phyloP scores from a whole-genome alignment of 30 jellyfish, hydroid and myxozoan genomes.

The Aurelia aurita complex sp. Pacific region DNA sequence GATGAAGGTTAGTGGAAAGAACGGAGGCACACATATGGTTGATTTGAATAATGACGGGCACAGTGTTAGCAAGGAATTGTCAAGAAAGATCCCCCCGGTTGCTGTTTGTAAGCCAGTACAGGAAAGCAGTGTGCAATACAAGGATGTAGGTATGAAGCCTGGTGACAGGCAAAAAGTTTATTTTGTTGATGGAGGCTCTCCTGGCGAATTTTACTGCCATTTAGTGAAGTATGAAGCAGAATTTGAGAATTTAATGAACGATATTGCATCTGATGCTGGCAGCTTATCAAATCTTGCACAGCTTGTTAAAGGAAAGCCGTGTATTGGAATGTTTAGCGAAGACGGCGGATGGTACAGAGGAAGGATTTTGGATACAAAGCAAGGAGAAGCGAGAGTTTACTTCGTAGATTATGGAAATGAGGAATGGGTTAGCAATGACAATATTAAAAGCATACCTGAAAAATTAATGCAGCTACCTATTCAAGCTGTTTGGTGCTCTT shows the following conservation, averaged over 20 bases:
- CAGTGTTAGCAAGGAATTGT: conserved; percentile 11
- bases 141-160: conserved; percentile 1
- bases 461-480: conserved; percentile 56
- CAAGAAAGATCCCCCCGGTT: neutral
- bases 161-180: conserved; percentile 16
- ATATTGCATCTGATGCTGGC: conserved; percentile 9
- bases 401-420: conserved; percentile 93
- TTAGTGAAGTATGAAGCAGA: conserved; percentile 21
- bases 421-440: conserved; percentile 41
- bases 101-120: neutral
- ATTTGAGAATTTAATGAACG: conserved; percentile 3
- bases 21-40: conserved; percentile 19
- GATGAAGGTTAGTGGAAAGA: conserved; percentile 8
- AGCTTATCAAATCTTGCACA: neutral
- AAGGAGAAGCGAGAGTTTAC: conserved; percentile 22
- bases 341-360: conserved; percentile 73
- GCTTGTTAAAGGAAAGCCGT: conserved; percentile 20
- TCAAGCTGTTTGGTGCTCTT: conserved; percentile 68
- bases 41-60: conserved; percentile 10
- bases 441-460: conserved; percentile 41
- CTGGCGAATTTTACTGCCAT: conserved; percentile 41
- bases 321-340: conserved; percentile 54
- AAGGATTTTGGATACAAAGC: conserved; percentile 21
- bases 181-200: conserved; percentile 33
- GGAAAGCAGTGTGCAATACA: neutral